A percentile compares a stretch with the other conserved stretches of the same genome.
Conservation (phyloP, 1,140 invertebrate genomes). For the Penaeus indicus region DNA sequence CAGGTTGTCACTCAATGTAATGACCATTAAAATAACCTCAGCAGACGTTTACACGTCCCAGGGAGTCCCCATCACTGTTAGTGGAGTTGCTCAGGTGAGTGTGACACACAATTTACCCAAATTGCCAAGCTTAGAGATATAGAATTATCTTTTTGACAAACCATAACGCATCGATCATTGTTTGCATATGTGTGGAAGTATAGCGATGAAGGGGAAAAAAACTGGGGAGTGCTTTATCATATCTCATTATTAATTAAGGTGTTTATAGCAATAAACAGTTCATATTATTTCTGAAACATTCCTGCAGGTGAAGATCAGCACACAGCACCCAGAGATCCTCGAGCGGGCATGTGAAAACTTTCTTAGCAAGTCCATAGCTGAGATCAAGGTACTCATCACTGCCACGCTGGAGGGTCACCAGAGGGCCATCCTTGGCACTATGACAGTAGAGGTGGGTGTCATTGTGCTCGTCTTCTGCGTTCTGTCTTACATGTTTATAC, state of each 20-base stretch:
- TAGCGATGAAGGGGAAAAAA: no score
- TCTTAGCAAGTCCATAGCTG: neutral
- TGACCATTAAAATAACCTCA: slow-evolving; percentile 84
- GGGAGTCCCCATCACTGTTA: slow-evolving; percentile 95
- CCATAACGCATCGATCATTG: no score
- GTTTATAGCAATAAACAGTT: no score
- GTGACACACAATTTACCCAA: neutral
- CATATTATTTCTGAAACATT: neutral
- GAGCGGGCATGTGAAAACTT: slow-evolving; percentile 57
- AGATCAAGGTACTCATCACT: slow-evolving; percentile 40
- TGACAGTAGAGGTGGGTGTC: slow-evolving; percentile 53
- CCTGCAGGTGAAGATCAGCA: slow-evolving; percentile 52
- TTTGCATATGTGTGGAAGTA: no score
- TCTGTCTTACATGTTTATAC: no score
- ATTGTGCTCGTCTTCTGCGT: no score
- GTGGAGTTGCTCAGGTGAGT: slow-evolving; percentile 92
- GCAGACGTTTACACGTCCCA: slow-evolving; percentile 90
- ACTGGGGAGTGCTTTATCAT: neutral
- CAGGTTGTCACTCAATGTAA: slow-evolving; percentile 94
- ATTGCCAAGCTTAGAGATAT: neutral
- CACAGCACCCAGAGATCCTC: slow-evolving; percentile 27
- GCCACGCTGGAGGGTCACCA: slow-evolving; percentile 55
- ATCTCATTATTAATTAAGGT: neutral
- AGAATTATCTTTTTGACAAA: no score
- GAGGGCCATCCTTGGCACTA: slow-evolving; percentile 55